A percentile compares a stretch with the other conserved stretches of the same genome.
Conservation (phyloP, 2,113 vertebrate species). For the Pao palembangensis region DNA sequence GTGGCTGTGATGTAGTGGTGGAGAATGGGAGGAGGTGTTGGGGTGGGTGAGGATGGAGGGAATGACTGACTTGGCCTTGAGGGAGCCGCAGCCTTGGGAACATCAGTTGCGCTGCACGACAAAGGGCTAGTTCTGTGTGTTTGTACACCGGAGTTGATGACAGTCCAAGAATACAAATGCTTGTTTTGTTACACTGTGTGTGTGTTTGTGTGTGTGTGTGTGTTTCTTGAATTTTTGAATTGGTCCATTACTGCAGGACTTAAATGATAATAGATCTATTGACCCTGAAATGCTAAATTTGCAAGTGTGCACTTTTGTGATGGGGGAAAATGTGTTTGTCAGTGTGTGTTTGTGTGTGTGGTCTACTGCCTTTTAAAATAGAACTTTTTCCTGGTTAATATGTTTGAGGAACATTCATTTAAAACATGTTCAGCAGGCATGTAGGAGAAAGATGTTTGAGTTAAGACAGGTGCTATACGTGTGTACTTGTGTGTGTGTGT, state of each 20-base stretch:
- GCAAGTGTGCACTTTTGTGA: conserved; percentile 29
- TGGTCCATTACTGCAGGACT: conserved; percentile 54
- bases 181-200: conserved; percentile 29
- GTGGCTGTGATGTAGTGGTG: conserved; percentile 18
- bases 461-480: not conserved
- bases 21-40: not conserved
- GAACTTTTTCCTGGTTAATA: conserved; percentile 10
- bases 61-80: conserved; percentile 49
- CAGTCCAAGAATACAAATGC: conserved; percentile 21
- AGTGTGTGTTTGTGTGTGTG: conserved; percentile 7
- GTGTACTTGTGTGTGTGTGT: conserved; percentile 9
- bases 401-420: conserved; percentile 50
- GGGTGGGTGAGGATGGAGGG: not conserved
- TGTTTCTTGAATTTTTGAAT: conserved; percentile 45
- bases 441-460: conserved; percentile 2
- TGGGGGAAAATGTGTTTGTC: not conserved
- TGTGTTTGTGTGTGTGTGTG: conserved; percentile 18
- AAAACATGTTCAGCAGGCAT: conserved; percentile 43
- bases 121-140: conserved; percentile 33
- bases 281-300: conserved; percentile 65
- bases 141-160: conserved; percentile 32
- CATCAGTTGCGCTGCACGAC: conserved; percentile 22
- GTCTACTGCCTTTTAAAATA: conserved; percentile 21
- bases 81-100: conserved; percentile 43
- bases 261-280: conserved; percentile 68